These are phyloP conservation scores for Edolisoma coerulescens DNA, from an alignment of 2,113 vertebrate species.

Conservation along the genomic window DNA sequence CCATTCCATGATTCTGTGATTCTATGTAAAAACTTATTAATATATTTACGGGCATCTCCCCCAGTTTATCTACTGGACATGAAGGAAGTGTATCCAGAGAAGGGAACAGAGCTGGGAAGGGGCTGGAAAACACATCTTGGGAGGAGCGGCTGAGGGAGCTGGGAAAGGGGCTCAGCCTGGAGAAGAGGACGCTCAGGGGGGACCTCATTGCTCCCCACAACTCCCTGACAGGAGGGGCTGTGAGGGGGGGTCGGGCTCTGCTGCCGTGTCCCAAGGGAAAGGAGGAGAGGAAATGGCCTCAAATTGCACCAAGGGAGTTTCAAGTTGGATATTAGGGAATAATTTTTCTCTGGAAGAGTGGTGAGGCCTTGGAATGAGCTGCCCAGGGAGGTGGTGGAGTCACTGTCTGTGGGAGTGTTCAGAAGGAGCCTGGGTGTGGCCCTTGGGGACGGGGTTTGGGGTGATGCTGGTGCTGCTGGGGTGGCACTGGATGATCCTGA, in stretches of 20 bases:
- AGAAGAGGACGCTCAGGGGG: background rate
- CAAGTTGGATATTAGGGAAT: background rate
- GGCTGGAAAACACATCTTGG: background rate
- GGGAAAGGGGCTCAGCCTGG: background rate
- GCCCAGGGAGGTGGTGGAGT: background rate
- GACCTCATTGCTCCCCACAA: background rate
- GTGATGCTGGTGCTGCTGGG: background rate
- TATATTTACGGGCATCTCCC: background rate
- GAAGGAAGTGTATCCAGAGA: background rate
- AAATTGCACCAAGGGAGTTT: background rate
- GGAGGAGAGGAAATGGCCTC: background rate
- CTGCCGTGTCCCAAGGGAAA: too few relatives aligned
- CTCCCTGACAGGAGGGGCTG: background rate
- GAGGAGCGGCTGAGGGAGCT: background rate
- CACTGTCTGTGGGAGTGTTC: background rate
- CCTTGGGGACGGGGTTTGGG: background rate
- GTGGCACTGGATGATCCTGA: accelerated
- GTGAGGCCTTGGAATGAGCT: background rate
- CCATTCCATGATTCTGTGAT: background rate
- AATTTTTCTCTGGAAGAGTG: background rate
- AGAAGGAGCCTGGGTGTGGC: background rate
- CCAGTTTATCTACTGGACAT: background rate
- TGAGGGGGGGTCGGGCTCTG: background rate
- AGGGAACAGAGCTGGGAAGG: accelerated
- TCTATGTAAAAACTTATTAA: background rate